Conservation (phyloP, 2,113 vertebrate species). For the Syrrhaptes paradoxus region DNA sequence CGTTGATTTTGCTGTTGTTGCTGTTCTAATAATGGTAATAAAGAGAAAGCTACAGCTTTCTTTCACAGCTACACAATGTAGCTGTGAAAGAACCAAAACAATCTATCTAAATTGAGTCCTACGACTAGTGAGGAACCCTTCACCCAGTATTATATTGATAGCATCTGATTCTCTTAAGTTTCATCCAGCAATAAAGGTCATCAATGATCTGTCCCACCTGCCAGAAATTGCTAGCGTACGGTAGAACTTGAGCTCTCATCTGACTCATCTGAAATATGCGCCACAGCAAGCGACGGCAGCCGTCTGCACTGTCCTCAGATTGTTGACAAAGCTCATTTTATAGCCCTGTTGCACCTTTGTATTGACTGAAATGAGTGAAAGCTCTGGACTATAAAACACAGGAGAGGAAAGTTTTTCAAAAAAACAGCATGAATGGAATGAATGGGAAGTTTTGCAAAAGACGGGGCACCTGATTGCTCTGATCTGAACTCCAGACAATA, state of each 20-base stretch:
- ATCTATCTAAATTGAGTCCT: not conserved
- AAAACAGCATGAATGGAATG: not conserved
- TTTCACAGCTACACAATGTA: no score
- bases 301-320: not conserved
- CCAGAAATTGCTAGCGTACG: not conserved
- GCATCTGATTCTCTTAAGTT: not conserved
- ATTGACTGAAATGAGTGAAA: not conserved
- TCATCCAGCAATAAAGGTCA: not conserved
- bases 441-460: slow-evolving; percentile 4
- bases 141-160: not conserved
- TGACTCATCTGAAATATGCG: not conserved
- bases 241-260: not conserved
- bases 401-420: not conserved
- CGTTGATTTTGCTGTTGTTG: not conserved
- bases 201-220: not conserved
- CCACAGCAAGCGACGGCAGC: not conserved
- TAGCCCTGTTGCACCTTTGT: not conserved
- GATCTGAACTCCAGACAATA: not conserved
- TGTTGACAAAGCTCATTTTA: not conserved
- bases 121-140: not conserved
- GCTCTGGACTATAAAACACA: not conserved
- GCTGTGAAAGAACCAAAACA: not conserved
- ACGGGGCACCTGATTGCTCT: not conserved
- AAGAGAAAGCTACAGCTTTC: no score
- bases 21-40: not conserved